Conservation (phyloP, 2,888 invertebrate species). For the Autographa pulchrina region DNA sequence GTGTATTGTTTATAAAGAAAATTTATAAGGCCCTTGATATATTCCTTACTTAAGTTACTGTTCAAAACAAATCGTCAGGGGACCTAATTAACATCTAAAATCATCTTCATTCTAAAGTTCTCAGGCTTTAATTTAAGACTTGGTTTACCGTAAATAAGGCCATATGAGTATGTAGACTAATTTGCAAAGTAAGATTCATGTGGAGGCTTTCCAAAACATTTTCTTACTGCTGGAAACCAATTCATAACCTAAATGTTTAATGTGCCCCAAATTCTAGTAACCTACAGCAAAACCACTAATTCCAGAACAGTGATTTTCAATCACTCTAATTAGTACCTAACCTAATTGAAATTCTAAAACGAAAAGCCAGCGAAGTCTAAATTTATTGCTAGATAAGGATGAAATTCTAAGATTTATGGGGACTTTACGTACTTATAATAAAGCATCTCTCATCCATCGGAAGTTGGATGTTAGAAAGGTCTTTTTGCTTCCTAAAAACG, state of each 20-base stretch:
- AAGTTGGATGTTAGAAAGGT: conserved; percentile 30
- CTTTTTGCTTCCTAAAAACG: conserved; percentile 51
- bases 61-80: not conserved
- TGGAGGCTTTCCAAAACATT: not conserved
- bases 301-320: conserved; percentile 13
- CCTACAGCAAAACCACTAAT: not conserved
- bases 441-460: conserved; percentile 36
- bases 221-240: not conserved
- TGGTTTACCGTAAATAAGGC: not conserved
- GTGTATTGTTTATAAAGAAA: not conserved
- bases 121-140: conserved; percentile 1
- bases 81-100: conserved; percentile 4
- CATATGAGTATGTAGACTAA: conserved; percentile 4
- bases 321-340: conserved; percentile 7
- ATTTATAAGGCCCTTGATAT: conserved; percentile 1
- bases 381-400: conserved; percentile 27
- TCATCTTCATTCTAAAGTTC: not conserved
- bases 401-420: conserved; percentile 35
- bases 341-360: conserved; percentile 13
- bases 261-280: not conserved
- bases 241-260: not conserved
- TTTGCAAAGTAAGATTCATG: not conserved
- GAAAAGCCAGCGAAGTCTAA: conserved; percentile 14
- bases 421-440: conserved; percentile 33
- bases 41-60: not conserved